Evolutionary conservation across 1,140 invertebrate genomes (phyloP).

Genomic region (Anoplophora glabripennis): DNA sequence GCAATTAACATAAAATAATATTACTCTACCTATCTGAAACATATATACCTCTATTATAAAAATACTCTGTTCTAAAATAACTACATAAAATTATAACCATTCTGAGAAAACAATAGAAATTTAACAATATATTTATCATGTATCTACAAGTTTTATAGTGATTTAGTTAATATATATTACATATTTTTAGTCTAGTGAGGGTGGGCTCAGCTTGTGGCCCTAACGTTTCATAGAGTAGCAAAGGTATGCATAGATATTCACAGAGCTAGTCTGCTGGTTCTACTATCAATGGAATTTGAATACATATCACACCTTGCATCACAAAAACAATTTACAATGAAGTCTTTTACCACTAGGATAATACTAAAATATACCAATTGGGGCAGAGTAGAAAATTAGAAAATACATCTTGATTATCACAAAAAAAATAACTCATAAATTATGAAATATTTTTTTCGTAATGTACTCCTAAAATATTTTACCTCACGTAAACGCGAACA

Average conservation of each 20-base stretch:
- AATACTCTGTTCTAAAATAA: constrained; percentile 23
- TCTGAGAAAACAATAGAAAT: constrained; percentile 41
- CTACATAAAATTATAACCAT: constrained; percentile 29
- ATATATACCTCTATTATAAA: constrained; percentile 13
- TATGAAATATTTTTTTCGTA: too few relatives aligned
- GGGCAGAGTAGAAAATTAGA: too few relatives aligned
- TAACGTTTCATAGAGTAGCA: not conserved
- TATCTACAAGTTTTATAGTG: constrained; percentile 47
- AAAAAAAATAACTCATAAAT: too few relatives aligned
- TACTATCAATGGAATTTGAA: constrained; percentile 2
- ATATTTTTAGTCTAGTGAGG: constrained; percentile 40
- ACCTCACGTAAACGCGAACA: too few relatives aligned
- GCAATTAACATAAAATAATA: constrained; percentile 13
- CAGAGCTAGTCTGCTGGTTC: constrained; percentile 23
- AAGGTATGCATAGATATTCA: constrained; percentile 29
- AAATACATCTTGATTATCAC: too few relatives aligned
- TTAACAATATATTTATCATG: constrained; percentile 47
- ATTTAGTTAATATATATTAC: constrained; percentile 41
- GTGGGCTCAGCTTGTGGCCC: constrained; percentile 15
- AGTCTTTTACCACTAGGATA: constrained; percentile 12
- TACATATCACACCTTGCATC: constrained; percentile 25
- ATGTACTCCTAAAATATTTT: too few relatives aligned
- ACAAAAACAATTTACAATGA: constrained; percentile 20
- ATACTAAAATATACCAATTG: not conserved
- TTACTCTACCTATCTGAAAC: constrained; percentile 10